Evolutionary conservation across 2,888 invertebrate species (phyloP).

Genomic region (Drosophila austrosaltans): DNA sequence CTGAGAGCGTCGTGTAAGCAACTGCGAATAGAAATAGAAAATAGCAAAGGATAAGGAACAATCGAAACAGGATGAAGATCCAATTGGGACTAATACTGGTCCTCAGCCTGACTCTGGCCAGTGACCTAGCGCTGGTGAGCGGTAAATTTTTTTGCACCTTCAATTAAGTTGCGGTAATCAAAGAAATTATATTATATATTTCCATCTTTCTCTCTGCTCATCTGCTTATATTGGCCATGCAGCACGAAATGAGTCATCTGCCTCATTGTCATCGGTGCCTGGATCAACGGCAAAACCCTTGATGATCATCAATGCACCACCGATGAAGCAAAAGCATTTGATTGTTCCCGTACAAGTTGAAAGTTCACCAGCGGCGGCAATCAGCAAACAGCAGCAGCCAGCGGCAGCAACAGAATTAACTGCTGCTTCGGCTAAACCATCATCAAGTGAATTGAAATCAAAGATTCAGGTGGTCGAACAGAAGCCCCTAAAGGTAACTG

Average conservation of each 20-base stretch:
- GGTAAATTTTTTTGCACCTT: slow-evolving; percentile 71
- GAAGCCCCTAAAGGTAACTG: slow-evolving; percentile 73
- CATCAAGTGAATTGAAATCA: slow-evolving; percentile 24
- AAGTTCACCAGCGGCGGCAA: neutral
- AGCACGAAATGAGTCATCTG: slow-evolving; percentile 47
- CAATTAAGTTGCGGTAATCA: neutral
- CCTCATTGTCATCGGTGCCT: slow-evolving; percentile 57
- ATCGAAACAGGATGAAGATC: slow-evolving; percentile 20
- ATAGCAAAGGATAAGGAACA: neutral
- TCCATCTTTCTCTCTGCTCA: neutral
- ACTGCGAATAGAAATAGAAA: slow-evolving; percentile 7
- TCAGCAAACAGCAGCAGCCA: no score
- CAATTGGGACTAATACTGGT: slow-evolving; percentile 48
- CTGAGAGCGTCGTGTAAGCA: slow-evolving; percentile 34
- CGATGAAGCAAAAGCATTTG: slow-evolving; percentile 58
- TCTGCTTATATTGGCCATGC: neutral
- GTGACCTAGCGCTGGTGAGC: slow-evolving; percentile 76
- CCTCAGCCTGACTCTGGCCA: slow-evolving; percentile 58
- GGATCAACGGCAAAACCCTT: slow-evolving; percentile 66
- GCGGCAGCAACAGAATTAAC: neutral
- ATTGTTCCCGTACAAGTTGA: slow-evolving; percentile 43
- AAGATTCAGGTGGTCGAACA: slow-evolving; percentile 44
- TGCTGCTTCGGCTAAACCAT: no score
- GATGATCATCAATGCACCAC: slow-evolving; percentile 70
- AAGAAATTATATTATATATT: slow-evolving; percentile 1